Evolutionary conservation across 1,140 invertebrate genomes (phyloP).

Genomic region (Trichomalopsis sarcophagae): DNA sequence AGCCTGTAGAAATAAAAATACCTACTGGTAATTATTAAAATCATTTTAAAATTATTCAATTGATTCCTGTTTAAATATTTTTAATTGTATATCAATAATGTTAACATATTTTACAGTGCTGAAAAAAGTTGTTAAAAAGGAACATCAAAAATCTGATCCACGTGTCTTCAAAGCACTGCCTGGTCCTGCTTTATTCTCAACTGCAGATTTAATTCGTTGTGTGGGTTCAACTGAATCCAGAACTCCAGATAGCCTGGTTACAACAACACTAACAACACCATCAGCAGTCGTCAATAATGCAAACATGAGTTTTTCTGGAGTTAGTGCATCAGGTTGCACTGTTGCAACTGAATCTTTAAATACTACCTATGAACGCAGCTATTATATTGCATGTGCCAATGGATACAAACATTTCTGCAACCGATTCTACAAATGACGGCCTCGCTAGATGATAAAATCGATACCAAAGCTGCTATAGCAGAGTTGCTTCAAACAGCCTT

Average conservation of each 20-base stretch:
- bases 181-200: constrained; percentile 82
- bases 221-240: constrained; percentile 75
- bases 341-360: constrained; percentile 14
- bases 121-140: constrained; percentile 79
- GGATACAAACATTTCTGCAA: constrained; percentile 52
- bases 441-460: no score
- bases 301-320: background rate
- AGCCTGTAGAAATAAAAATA: no score
- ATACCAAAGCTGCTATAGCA: constrained; percentile 58
- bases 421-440: constrained; percentile 52
- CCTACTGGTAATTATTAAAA: no score
- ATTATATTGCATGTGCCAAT: constrained; percentile 60
- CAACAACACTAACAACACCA: constrained; percentile 49
- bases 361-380: constrained; percentile 54
- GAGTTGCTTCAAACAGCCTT: constrained; percentile 67
- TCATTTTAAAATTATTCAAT: no score
- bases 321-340: background rate
- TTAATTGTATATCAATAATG: no score
- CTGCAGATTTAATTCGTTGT: constrained; percentile 85
- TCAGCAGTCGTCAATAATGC: constrained; percentile 12
- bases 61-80: no score
- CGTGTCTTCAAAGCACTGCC: constrained; percentile 76
- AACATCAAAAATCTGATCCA: constrained; percentile 81
- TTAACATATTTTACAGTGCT: constrained; percentile 62
- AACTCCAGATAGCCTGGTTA: constrained; percentile 64